Evolutionary conservation across 2,113 vertebrate species (phyloP), one percentile per base, ranked within the genome.

Genomic region (Pseudonaja textilis): DNA sequence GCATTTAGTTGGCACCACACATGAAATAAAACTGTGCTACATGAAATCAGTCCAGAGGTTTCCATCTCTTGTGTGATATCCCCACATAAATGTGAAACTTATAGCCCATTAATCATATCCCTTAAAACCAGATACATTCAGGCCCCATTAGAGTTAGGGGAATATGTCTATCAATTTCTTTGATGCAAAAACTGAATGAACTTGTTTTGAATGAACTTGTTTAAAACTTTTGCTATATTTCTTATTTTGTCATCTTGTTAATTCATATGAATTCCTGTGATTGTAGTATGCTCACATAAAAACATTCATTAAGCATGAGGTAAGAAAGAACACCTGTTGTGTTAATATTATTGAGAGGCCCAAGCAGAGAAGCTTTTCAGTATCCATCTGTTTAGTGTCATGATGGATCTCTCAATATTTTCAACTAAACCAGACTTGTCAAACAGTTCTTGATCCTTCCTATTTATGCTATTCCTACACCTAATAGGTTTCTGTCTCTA

Each of bases 221-320:
- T 92, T 0, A 2, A 59, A 55, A 87, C 8, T 90, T 94, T 85
- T 85, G 29, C 18, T 23, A 6, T 85, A 92, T 55, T 89, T 90
- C 42, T 52, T 52, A 14, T 7, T 4, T 20, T 11, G 52, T 74
- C 64, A 74, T 7, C 42, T 39, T 52, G 81, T 89, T 89, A 6
- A 1, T 59, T 14, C 57, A 56, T 4, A 1, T 45, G 18, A 92
- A 45, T 8, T 26, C 14, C 64, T 74, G 5, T 4, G 0, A 74
- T 6, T 74, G n/a, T 57, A 91, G 91, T 95, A 20, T 39, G 86
- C 10, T 87, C 87, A 91, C 16, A 74, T 74, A 34, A 87, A 45
- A 47, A 50, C 26, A 50, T 29, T 50, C 4, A 26, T 26, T 50
- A 12, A 50, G 11, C 12, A 74, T 34, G 12, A 18, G 64, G n/a